Evolutionary conservation across 1,140 invertebrate species (phyloP).

Genomic region (Drosophila busckii): DNA sequence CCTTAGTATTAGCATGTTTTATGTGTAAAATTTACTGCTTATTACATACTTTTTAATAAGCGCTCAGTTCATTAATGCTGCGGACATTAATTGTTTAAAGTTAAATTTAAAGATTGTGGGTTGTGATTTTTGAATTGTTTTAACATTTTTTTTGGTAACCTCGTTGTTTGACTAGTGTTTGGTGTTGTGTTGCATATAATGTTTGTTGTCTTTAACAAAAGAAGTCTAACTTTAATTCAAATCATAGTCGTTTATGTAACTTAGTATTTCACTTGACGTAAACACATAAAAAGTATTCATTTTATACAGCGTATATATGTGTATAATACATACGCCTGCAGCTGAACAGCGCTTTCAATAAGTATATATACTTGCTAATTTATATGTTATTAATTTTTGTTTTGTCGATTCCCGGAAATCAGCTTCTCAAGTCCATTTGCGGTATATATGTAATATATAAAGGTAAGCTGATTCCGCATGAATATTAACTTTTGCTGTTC

Average conservation of each 20-base stretch:
- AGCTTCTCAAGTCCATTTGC: conserved; percentile 58
- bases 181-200: conserved; percentile 31
- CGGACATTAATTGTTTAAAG: conserved; percentile 10
- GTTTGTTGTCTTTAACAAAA: conserved; percentile 62
- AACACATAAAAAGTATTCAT: conserved; percentile 43
- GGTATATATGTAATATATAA: conserved; percentile 47
- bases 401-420: conserved; percentile 31
- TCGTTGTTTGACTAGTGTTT: conserved; percentile 44
- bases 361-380: conserved; percentile 47
- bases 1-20: no score
- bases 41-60: no score
- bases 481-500: conserved; percentile 14
- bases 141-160: conserved; percentile 45
- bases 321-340: conserved; percentile 14
- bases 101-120: no score
- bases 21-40: no score
- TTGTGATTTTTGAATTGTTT: conserved; percentile 22
- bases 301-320: conserved; percentile 18
- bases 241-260: conserved; percentile 42
- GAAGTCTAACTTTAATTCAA: conserved; percentile 40
- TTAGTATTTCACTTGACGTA: conserved; percentile 66
- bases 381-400: conserved; percentile 39
- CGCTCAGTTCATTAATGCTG: no score
- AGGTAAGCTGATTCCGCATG: conserved; percentile 47
- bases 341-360: conserved; percentile 50